Base-by-base conservation (phyloP, 2,888 invertebrate genomes). In the Tetranychus truncatus region DNA sequence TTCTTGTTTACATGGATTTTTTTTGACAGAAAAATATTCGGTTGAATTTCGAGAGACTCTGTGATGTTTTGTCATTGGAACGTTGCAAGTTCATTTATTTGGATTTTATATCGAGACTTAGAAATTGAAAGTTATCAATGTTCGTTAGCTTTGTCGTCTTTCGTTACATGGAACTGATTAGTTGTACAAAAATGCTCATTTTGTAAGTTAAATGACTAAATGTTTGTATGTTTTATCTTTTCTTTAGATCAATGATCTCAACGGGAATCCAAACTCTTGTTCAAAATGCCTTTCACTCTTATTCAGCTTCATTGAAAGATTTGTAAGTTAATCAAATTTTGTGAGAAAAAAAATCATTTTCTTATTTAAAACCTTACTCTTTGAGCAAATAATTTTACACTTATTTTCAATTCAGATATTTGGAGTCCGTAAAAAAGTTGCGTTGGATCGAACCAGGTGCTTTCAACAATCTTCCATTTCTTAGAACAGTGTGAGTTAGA, bases 401-500 rank as follows among this genome's bases (percentile, higher is more conserved):
- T 66, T 20, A 8, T 7, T 66, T 1, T 1, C 11, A 18, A 66
- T 66, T 15, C 67, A 78, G 78, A 20, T 75, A 77, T 55, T 65
- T 78, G 11, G 76, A 76, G 24, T 71, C 77, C 7, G 74, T 75
- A 7, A 76, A 76, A 34, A 76, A 77, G 45, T 55, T 78, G 9
- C 72, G 34, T 2, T 67, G 74, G 46, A 78, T 78, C 4, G 78
- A 77, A 75, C 75, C 76, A 45, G 78, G 76, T 18, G 76, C 78
- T 15, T 77, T 78, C 46, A 72, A 76, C 11, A 76, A 74, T 18
- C 74, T 78, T 1, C 75, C 66, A 5, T 71, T 74, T 9, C 44
- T 78, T 2, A 75, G 78, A 76, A 78, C 78, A 11, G 76, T 78
- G 78, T 78, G 76, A 77, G 75, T 78, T 24, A 6, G 9, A 34